These are phyloP conservation scores for Falcaria lacertinaria DNA, from an alignment of 2,888 invertebrate species.

Conservation along the genomic window DNA sequence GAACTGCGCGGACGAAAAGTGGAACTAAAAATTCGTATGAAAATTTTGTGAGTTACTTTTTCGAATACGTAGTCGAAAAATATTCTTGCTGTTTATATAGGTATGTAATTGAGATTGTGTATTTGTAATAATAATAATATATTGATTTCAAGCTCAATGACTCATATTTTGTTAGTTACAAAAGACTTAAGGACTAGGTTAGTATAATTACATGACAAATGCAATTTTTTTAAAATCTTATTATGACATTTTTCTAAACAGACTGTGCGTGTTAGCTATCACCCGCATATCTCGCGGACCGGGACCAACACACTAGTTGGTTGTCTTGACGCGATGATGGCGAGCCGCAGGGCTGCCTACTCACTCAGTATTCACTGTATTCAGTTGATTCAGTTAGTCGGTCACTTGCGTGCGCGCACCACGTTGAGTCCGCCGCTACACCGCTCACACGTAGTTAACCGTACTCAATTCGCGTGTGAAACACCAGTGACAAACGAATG, in stretches of 20 bases:
- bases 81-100: too few species aligned
- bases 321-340: too few species aligned
- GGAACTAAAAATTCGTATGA: too few species aligned
- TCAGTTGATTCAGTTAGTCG: conserved; percentile 5
- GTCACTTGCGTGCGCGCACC: conserved; percentile 25
- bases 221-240: conserved; percentile 1
- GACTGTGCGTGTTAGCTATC: conserved; percentile 22
- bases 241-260: conserved; percentile 33
- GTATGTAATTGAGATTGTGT: too few species aligned
- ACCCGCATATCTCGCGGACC: conserved; percentile 22
- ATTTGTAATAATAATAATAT: too few species aligned
- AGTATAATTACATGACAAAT: too few species aligned
- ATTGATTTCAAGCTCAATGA: too few species aligned
- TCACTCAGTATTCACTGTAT: conserved; percentile 4
- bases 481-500: conserved; percentile 36
- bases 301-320: not conserved
- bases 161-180: too few species aligned
- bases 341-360: not conserved
- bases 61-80: too few species aligned
- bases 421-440: conserved; percentile 20
- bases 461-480: conserved; percentile 36
- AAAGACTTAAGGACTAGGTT: too few species aligned
- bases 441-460: conserved; percentile 14
- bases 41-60: too few species aligned
- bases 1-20: too few species aligned